Evolutionary conservation across 2,797 vertebrate genomes (phyloP).

Genomic region (Loriculus beryllinus): DNA sequence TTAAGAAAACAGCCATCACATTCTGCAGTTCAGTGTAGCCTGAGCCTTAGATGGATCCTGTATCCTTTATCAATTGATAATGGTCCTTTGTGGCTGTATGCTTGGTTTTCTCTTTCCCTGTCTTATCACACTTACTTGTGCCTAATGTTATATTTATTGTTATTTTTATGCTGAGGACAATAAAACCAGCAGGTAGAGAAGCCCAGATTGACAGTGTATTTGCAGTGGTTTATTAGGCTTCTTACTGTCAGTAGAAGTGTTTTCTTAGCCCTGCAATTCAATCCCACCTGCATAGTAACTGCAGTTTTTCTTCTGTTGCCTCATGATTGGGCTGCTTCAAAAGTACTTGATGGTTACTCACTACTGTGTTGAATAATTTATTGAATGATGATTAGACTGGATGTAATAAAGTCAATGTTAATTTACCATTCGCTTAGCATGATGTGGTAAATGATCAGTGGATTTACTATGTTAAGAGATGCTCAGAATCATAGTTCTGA

Average conservation of each 20-base stretch:
- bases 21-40: rapidly evolving
- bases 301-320: neutral
- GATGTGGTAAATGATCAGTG: neutral
- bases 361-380: constrained; percentile 25
- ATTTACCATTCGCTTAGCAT: constrained; percentile 24
- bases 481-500: neutral
- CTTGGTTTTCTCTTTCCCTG: neutral
- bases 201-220: neutral
- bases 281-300: neutral
- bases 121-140: rapidly evolving
- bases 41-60: neutral
- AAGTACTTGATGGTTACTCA: constrained; percentile 3
- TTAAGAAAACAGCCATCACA: neutral
- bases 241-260: neutral
- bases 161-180: neutral
- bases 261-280: neutral
- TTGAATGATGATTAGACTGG: neutral
- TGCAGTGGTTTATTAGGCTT: neutral
- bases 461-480: neutral
- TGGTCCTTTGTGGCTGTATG: rapidly evolving
- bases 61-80: rapidly evolving
- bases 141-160: neutral
- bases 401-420: neutral
- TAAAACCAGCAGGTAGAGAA: neutral
- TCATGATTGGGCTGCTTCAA: neutral